Evolutionary conservation across 2,113 vertebrate species (phyloP), one percentile per base, ranked within the genome.

Genomic region (Silurus glanis): DNA sequence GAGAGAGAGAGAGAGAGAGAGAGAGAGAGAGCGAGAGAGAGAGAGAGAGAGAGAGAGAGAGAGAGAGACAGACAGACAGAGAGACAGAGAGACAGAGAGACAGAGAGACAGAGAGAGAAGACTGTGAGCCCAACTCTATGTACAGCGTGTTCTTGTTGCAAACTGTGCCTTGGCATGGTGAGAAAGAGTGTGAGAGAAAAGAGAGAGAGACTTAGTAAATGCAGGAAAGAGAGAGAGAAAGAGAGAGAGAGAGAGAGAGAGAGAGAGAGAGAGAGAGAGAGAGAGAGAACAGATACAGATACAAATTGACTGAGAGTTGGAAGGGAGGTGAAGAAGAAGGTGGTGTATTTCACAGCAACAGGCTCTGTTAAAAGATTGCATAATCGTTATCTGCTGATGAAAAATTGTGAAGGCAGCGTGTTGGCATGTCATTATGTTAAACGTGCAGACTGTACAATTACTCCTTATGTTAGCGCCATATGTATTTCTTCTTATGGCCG

Each of bases 121-220:
- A 83, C 86, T 86, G 80, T 90, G 82, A 83, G 82, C 58, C 61
- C 74, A 82, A 76, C 75, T 88, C 78, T 75, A 55, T 72, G 89
- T 86, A 90, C 86, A 28, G 75, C 67, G 66, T 83, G 89, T 91
- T 87, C 90, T 89, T 89, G 90, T 85, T 90, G 89, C 72, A 83
- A 88, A 84, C 86, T 69, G 84, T 62, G 58, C 85, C 87, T 93
- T 93, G 92, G 91, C 92, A n/a, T 49, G 84, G 89, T 87, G 79
- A 82, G 72, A 75, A 80, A 84, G 74, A 80, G 58, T 45, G 64
- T 56, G 7, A 76, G 13, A 86, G 72, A 83, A 82, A 53, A 75
- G 19, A 19, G 55, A 49, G 71, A 76, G 83, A 62, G 82, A 71
- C n/a, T 1, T 6, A 71, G 14, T 72, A n/a, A 69, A 47, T n/a